Evolutionary conservation across 2,113 vertebrate genomes (phyloP), one percentile per base, ranked within the genome.

Genomic region (Clarias macrocephalus): DNA sequence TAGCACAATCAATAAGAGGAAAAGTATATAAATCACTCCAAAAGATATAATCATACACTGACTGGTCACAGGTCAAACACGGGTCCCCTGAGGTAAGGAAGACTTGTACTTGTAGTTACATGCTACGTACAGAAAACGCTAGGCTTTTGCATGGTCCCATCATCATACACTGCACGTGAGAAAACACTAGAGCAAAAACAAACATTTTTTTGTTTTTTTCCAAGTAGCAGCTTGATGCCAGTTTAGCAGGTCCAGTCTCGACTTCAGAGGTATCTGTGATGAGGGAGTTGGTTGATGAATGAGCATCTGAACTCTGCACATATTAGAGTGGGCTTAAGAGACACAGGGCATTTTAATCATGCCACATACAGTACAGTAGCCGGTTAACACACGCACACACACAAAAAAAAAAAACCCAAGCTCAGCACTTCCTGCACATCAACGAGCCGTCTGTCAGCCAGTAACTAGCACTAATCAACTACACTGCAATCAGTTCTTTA

Each of bases 291-390:
- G 63, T 84, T 91, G 91, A 92, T 90, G 85, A 92, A 91, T 84
- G 87, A 87, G 84, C 86, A 83, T 88, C 88, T 88, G 86, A 85
- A 86, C 83, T 83, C 83, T 86, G 73, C 83, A 87, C 70, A 88
- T 89, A 90, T 91, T 89, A 91, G 81, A 87, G 85, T 87, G 83
- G 89, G 89, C 86, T 86, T 83, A 85, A 82, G 89, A 88, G 89
- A 88, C 86, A 83, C 81, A 60, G 86, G 86, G 73, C 72, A 86
- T 79, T 86, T 88, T 90, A 84, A 86, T 90, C 85, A 84, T 83
- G 83, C 80, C 87, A 83, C 63, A 77, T 89, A 89, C 86, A 83
- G 68, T 59, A 77, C 68, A 68, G 83, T 80, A 60, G 80, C 87
- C 37, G 81, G 85, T 88, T 86, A 90, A 86, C 62, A 80, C 37